phyloP scores from a whole-genome alignment of 2,888 invertebrate genomes.

The Eupithecia insigniata region DNA sequence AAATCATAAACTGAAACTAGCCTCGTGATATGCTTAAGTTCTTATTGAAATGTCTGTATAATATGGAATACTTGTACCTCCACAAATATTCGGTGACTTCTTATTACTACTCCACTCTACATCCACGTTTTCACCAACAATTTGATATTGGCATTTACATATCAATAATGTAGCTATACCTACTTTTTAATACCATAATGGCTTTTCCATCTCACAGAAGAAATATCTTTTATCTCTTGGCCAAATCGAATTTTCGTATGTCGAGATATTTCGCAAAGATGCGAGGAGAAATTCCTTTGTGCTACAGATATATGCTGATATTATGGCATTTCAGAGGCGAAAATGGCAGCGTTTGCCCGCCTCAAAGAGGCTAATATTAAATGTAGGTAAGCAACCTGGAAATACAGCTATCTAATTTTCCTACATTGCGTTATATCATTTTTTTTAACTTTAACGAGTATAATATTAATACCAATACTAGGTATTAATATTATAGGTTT shows the following conservation, averaged over 20 bases:
- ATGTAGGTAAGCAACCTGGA: constrained; percentile 21
- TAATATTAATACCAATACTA: neutral
- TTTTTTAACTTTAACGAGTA: neutral
- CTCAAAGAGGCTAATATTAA: constrained; percentile 37
- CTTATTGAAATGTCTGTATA: neutral
- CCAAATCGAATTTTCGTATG: constrained; percentile 65
- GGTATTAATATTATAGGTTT: too few species aligned
- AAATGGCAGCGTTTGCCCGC: constrained; percentile 53
- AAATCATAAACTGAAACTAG: neutral
- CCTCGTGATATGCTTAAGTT: neutral
- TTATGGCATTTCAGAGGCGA: constrained; percentile 56
- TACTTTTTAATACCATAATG: constrained; percentile 61
- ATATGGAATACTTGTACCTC: neutral
- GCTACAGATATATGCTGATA: constrained; percentile 64
- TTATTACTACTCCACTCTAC: neutral
- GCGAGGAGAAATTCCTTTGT: constrained; percentile 66
- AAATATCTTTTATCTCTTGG: constrained; percentile 57
- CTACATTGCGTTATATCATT: neutral
- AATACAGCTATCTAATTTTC: constrained; percentile 23
- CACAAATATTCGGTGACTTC: neutral
- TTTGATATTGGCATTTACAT: constrained; percentile 27
- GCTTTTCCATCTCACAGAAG: constrained; percentile 54
- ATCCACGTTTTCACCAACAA: neutral
- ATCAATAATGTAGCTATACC: constrained; percentile 47
- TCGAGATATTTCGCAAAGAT: constrained; percentile 64